Evolutionary conservation across 2,113 vertebrate genomes (phyloP).

Genomic region (Gopherus flavomarginatus): DNA sequence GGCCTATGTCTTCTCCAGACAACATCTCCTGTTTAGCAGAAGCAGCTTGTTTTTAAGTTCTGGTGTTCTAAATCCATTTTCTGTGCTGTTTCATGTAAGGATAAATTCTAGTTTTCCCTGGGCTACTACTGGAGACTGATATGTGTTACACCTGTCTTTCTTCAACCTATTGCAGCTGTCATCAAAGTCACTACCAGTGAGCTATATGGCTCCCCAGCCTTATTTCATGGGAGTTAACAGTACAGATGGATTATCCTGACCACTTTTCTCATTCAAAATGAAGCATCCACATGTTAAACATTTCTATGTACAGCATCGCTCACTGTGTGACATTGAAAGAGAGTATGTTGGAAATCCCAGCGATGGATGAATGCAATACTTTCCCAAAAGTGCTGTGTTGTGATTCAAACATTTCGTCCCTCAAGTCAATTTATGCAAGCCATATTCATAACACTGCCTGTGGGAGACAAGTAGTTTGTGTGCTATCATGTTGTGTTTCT

Average conservation of each 20-base stretch:
- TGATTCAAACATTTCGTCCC: background rate
- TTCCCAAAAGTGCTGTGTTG: slow-evolving; percentile 40
- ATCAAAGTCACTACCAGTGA: background rate
- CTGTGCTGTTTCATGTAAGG: background rate
- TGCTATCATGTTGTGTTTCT: slow-evolving; percentile 42
- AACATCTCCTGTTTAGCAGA: background rate
- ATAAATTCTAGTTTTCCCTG: background rate
- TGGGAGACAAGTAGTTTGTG: slow-evolving; percentile 58
- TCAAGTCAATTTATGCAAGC: slow-evolving; percentile 17
- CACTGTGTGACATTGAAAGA: background rate
- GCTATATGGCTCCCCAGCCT: background rate
- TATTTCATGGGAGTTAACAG: background rate
- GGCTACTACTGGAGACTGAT: background rate
- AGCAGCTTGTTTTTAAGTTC: background rate
- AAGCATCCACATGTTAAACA: background rate
- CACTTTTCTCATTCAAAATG: background rate
- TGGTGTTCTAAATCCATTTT: background rate
- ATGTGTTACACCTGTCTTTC: background rate
- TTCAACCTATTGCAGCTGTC: background rate
- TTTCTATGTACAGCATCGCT: background rate
- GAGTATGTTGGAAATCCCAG: slow-evolving; percentile 18
- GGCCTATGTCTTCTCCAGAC: background rate
- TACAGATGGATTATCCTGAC: background rate
- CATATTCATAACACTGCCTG: slow-evolving; percentile 38
- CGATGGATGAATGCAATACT: slow-evolving; percentile 39